Base-by-base conservation (phyloP, 1,140 invertebrate genomes). In the Ceratoteleas bidentatus region DNA sequence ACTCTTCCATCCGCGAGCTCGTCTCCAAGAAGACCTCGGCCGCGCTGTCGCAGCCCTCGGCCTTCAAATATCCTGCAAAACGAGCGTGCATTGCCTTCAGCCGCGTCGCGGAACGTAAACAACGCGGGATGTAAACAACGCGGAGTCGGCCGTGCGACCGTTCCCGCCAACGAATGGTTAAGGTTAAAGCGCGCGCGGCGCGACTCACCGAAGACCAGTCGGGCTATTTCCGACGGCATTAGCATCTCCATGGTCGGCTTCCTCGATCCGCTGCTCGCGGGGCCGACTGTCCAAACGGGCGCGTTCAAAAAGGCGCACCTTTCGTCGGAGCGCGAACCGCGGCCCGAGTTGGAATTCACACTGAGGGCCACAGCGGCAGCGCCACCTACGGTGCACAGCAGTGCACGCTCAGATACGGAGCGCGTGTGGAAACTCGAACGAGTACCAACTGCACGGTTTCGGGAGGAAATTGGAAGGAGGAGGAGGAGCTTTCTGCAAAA, bases 11-110 rank as follows among this genome's bases (percentile, higher is more conserved):
- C n/a, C 89, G 83, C 0, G 89, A 76, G 10, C 88, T 92, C 2
- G 87, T 89, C 14, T 92, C 89, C 14, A 92, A 81, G 76, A 92
- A 92, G 11, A 83, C 15, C 75, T 81, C 86, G 0, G 91, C 91
- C 53, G 88, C 90, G 15, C 88, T 88, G 7, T 84, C 58, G 40
- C 91, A 92, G n/a, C 89, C 86, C 84, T 91, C 85, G 50, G 89
- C 89, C 66, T 91, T 89, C 0, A 92, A 77, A 60, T 92, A 92
- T 56, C 92, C 92, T 92, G 45, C n/a, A n/a, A n/a, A n/a, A n/a
- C n/a, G 9, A 81, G 79, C 50, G 72, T 15, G 33, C 54, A 5
- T 57, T 33, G n/a, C n/a, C 13, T 57, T 38, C 36, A 38, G 36
- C 9, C 36, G 5, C 36, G 5, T 38, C 36, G 36, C 36, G 36